phyloP scores from a whole-genome alignment of 2,888 invertebrate genomes.

The Eutolmus rufibarbis region DNA sequence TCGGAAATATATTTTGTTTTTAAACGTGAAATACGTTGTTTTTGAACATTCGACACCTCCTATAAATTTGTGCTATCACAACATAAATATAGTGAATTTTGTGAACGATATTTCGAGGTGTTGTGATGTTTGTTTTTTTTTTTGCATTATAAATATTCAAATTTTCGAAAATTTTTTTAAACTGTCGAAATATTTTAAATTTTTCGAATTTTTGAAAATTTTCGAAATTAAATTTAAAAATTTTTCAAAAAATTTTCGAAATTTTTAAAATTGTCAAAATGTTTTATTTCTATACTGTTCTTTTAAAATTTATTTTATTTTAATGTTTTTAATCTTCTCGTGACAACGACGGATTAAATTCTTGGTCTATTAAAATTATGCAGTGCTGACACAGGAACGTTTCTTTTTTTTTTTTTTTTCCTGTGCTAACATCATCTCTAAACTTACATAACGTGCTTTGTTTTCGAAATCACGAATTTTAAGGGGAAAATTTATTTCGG shows the following conservation, averaged over 20 bases:
- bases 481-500: not conserved
- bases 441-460: slow-evolving; percentile 9
- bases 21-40: not conserved
- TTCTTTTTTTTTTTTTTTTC: not conserved
- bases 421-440: not conserved
- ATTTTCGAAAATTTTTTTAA: too few relatives aligned
- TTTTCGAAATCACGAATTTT: not conserved
- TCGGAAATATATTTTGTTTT: not conserved
- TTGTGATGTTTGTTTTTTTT: not conserved
- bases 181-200: not conserved
- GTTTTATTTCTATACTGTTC: too few relatives aligned
- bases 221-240: too few relatives aligned
- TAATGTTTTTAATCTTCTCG: not conserved
- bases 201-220: not conserved
- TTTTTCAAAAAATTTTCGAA: too few relatives aligned
- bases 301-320: not conserved
- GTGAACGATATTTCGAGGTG: not conserved
- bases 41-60: not conserved
- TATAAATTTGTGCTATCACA: not conserved
- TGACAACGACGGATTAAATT: not conserved
- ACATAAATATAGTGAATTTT: not conserved
- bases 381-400: not conserved
- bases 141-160: not conserved
- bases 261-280: too few relatives aligned
- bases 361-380: not conserved